phyloP scores from a whole-genome alignment of 2,888 invertebrate species.

The Zygaena filipendulae region DNA sequence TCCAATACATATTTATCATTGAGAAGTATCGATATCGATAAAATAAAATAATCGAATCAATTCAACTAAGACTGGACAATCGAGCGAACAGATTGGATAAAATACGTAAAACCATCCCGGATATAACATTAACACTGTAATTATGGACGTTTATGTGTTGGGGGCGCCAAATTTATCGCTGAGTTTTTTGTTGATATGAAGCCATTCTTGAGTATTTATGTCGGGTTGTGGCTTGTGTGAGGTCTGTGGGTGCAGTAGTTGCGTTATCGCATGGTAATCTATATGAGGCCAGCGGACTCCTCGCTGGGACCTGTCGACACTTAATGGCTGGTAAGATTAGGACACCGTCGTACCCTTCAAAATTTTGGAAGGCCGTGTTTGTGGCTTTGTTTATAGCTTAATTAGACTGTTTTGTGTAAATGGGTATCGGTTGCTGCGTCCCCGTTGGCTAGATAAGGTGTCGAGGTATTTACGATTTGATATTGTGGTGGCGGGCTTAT shows the following conservation, averaged over 20 bases:
- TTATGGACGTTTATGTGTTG: conserved; percentile 65
- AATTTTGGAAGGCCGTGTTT: conserved; percentile 57
- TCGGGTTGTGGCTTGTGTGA: conserved; percentile 51
- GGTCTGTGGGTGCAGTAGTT: conserved; percentile 59
- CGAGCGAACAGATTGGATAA: conserved; percentile 58
- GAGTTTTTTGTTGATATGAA: conserved; percentile 64
- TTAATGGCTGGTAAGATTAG: conserved; percentile 61
- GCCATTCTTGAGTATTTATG: conserved; percentile 60
- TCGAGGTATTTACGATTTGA: conserved; percentile 62
- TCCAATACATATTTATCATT: too few species aligned
- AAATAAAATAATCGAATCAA: too few species aligned
- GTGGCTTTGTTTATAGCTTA: conserved; percentile 67
- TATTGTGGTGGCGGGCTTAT: conserved; percentile 26
- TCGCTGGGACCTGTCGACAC: conserved; percentile 60
- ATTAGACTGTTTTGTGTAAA: conserved; percentile 66
- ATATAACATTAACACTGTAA: conserved; percentile 65
- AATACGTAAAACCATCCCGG: conserved; percentile 42
- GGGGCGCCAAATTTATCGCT: conserved; percentile 68
- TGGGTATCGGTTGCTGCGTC: conserved; percentile 47
- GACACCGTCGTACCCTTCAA: conserved; percentile 34
- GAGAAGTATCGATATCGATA: conserved; percentile 39
- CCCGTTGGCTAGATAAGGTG: conserved; percentile 59
- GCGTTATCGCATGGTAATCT: conserved; percentile 63
- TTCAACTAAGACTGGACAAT: too few species aligned
- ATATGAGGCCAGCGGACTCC: conserved; percentile 58